Evolutionary conservation across 1,140 invertebrate species (phyloP), one percentile per base, ranked within the genome.

Genomic region (Ceratina calcarata): DNA sequence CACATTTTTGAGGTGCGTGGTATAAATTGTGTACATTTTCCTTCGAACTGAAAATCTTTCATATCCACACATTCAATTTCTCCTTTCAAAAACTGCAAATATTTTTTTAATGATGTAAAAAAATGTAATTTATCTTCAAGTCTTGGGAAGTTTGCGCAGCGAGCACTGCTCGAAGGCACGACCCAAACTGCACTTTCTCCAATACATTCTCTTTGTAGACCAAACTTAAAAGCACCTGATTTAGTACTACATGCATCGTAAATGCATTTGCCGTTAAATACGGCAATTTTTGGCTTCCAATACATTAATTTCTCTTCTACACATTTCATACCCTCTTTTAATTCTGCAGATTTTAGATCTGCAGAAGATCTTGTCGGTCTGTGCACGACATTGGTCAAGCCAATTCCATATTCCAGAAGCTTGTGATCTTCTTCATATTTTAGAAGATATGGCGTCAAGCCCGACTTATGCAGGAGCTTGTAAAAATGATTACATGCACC

Each of bases 401-500:
- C 92, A 49, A 93, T 93, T 73, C 89, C 83, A 60, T 91, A 88
- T 15, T 88, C 65, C 1, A 84, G 78, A 8, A 93, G 83, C 61
- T 90, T 90, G 7, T 89, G 78, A 75, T 93, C 92, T 62, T 92
- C 87, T 51, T 93, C 91, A 49, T 88, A 91, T 51, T 66, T 90
- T 3, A 93, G 24, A 32, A 77, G 81, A 71, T 55, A 60, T 10
- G 92, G 88, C 6, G 90, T 78, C 22, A 93, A 77, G 13, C 81
- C 87, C 6, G 92, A 92, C 8, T 87, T 87, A 27, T 91, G 88
- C 0, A 93, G 68, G 16, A 93, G 84, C 85, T 93, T 93, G 55
- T 93, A 93, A 80, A 93, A 93, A 78, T 93, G 92, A 88, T 93
- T 93, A 10, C 92, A 92, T 7, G 91, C 92, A 15, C 92, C 92